A percentile compares a stretch with the other conserved stretches of the same genome.
phyloP scores from a whole-genome alignment of 2,113 vertebrate species.

The Silurus asotus region DNA sequence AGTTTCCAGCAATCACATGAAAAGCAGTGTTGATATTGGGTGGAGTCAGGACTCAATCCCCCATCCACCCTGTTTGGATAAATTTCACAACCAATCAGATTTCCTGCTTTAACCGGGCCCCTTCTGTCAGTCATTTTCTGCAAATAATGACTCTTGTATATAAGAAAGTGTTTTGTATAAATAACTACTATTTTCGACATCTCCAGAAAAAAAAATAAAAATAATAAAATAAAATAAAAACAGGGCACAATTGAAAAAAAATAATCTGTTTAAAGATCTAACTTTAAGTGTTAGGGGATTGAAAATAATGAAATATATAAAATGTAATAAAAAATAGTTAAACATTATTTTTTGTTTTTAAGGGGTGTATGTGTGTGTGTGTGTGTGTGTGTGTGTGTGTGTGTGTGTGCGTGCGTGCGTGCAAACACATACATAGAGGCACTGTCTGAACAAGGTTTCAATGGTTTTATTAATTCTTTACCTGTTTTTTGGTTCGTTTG shows the following conservation, averaged over 20 bases:
- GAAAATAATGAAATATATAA: constrained; percentile 59
- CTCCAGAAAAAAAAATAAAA: constrained; percentile 81
- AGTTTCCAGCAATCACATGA: constrained; percentile 68
- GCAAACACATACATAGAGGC: constrained; percentile 20
- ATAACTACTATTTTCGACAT: constrained; percentile 99
- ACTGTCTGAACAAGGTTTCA: constrained; percentile 58
- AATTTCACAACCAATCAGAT: constrained; percentile 61
- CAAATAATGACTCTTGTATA: constrained; percentile 86
- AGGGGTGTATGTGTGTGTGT: constrained; percentile 61
- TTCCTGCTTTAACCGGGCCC: constrained; percentile 52
- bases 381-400: neutral
- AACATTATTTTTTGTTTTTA: constrained; percentile 64
- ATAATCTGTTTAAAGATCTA: constrained; percentile 77
- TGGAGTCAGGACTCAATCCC: constrained; percentile 63
- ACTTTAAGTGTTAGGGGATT: constrained; percentile 71
- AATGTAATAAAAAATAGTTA: constrained; percentile 68
- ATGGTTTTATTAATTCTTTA: constrained; percentile 59
- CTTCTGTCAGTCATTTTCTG: constrained; percentile 72
- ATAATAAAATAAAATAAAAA: constrained; percentile 72
- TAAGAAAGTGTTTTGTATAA: constrained; percentile 98
- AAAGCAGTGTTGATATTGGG: constrained; percentile 66
- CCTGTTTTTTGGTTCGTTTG: constrained; percentile 22
- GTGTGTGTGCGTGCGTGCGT: constrained; percentile 5
- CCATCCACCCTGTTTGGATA: constrained; percentile 58
- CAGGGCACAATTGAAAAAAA: constrained; percentile 87